Percentiles rank a stretch among this genome's conserved stretches.
Evolutionary conservation across 2,797 vertebrate genomes (phyloP).

Genomic region (Neosilurus mollespiculum): DNA sequence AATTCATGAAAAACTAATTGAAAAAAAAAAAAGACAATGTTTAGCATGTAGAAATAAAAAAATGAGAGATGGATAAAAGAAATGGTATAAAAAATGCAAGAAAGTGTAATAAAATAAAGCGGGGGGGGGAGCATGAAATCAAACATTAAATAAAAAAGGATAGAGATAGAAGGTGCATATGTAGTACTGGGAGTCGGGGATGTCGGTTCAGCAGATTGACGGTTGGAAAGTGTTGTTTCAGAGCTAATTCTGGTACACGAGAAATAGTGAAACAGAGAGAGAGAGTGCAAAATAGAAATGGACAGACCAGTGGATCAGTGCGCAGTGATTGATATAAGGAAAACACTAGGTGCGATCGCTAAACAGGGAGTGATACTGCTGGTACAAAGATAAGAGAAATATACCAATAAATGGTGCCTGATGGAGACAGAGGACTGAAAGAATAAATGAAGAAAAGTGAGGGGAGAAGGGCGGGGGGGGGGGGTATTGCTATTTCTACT

Average conservation of each 20-base stretch:
- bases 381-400: neutral
- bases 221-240: neutral
- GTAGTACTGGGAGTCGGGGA: neutral
- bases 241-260: neutral
- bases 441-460: neutral
- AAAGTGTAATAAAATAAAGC: neutral
- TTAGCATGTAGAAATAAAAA: too few species aligned
- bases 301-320: neutral
- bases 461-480: too few species aligned
- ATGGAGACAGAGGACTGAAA: slow-evolving; percentile 2
- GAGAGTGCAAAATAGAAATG: neutral
- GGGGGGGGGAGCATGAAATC: neutral
- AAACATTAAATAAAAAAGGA: neutral
- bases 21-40: neutral
- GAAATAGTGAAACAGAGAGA: neutral
- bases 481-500: neutral
- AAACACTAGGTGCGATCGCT: neutral
- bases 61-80: neutral
- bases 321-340: neutral
- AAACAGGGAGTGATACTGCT: neutral
- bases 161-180: neutral
- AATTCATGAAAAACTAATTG: neutral
- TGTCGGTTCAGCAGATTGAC: neutral
- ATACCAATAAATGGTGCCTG: slow-evolving; percentile 1
- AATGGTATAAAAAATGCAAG: neutral